A percentile compares a stretch with the other conserved stretches of the same genome.
Evolutionary conservation across 2,797 vertebrate species (phyloP).

Genomic region (Uromys caudimaculatus): DNA sequence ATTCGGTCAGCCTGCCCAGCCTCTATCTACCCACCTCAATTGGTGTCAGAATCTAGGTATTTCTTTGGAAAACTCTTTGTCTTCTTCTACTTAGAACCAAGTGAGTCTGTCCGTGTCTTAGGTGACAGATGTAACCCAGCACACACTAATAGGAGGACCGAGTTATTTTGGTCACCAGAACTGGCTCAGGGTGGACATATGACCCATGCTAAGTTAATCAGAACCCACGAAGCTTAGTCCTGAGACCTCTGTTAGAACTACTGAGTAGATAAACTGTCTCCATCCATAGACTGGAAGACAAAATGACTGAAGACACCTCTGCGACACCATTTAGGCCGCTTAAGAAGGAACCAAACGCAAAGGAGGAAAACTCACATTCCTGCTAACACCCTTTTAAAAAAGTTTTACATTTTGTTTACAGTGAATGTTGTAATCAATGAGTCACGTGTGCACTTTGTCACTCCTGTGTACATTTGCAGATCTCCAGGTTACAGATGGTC

Average conservation of each 20-base stretch:
- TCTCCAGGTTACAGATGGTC: not conserved
- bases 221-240: not conserved
- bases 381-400: not conserved
- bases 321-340: not conserved
- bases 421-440: not conserved
- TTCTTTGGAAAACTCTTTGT: not conserved
- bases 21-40: not conserved
- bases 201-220: conserved; percentile 40
- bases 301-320: conserved; percentile 47
- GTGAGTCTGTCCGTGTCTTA: not conserved
- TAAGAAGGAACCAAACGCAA: conserved; percentile 1
- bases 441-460: not conserved
- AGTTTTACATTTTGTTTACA: not conserved
- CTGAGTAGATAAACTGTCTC: not conserved
- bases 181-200: conserved; percentile 12
- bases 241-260: not conserved
- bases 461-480: too few species aligned
- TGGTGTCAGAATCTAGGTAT: conserved; percentile 16
- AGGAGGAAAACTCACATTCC: conserved; percentile 31
- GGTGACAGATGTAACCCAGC: not conserved
- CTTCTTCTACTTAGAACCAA: not conserved
- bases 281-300: not conserved
- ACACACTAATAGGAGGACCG: not conserved
- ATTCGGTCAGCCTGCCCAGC: not conserved
- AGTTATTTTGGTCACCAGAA: not conserved